Conservation (phyloP, 2,888 invertebrate genomes). For the Ptychoptera albimana region DNA sequence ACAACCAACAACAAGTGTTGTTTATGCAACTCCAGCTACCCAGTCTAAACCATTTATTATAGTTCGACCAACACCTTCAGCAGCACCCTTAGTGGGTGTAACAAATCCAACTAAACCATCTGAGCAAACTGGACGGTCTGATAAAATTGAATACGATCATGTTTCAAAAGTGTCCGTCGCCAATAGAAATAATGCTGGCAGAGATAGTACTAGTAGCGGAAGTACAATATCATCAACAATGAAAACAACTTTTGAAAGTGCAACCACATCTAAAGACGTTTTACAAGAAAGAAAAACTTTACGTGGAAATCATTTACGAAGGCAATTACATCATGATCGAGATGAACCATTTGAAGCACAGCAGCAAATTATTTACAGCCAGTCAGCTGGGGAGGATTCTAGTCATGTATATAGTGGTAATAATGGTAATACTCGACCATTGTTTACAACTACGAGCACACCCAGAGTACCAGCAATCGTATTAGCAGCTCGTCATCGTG, state of each 20-base stretch:
- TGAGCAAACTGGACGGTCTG: conserved; percentile 11
- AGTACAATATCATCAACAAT: too few relatives aligned
- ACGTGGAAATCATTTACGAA: conserved; percentile 42
- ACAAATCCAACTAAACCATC: conserved; percentile 2
- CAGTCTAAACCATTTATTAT: conserved; percentile 13
- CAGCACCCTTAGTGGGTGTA: background rate
- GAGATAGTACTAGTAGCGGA: background rate
- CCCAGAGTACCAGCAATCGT: conserved; percentile 38
- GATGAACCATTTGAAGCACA: conserved; percentile 29
- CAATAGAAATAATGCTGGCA: conserved; percentile 5
- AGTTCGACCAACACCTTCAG: conserved; percentile 14
- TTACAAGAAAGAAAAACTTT: conserved; percentile 27
- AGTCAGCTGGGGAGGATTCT: conserved; percentile 46
- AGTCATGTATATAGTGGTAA: conserved; percentile 53
- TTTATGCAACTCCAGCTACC: conserved; percentile 18
- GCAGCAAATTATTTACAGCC: conserved; percentile 38
- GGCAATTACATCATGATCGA: conserved; percentile 41
- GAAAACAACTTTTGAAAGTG: background rate
- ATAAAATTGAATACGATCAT: conserved; percentile 14
- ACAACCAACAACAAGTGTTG: conserved; percentile 16
- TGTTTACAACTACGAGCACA: conserved; percentile 47
- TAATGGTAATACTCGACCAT: conserved; percentile 43
- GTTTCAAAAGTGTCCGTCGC: conserved; percentile 11
- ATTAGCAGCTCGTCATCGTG: conserved; percentile 34
- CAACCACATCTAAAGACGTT: conserved; percentile 29